Base-by-base conservation (phyloP, 2,797 vertebrate genomes). In the Sebastes vulpes region DNA sequence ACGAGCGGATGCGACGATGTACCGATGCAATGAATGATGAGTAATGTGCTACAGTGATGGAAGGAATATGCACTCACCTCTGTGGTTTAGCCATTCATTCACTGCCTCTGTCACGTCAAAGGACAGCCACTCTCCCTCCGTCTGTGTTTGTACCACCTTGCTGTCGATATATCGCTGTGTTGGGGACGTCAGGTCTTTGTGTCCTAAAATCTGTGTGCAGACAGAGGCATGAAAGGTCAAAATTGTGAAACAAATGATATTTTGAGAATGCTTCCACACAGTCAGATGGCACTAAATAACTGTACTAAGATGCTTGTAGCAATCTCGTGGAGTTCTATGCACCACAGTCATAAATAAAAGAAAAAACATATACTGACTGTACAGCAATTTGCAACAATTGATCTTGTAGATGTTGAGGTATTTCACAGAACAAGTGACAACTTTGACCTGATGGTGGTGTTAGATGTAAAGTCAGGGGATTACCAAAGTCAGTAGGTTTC, bases 141-240 rank as follows among this genome's bases (percentile, higher is more conserved):
- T 97, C 90, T 97, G 96, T 4, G 98, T 99, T 69, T 97, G 98
- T 66, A 99, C 98, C 16, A 99, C 98, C 90, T 98, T 98, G 95
- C 98, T 99, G 94, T 98, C 97, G 0, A 99, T 99, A 91, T 99
- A 99, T 65, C 98, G 96, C 83, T 99, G 98, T 8, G 97, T 97
- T 53, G 98, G 98, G 2, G 98, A 98, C 0, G 97, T 95, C 79
- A 97, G 88, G 58, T 98, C 98, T 95, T 99, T 99, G 93, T 97
- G 96, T 87, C 97, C 97, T 92, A 99, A 96, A 85, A 98, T 97
- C 98, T 99, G 88, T 8, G 85, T 79, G 20, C 94, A 6, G 89
- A 64, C 53, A 63, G 86, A 86, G 67, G 6, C 11, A 23, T 12
- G 4, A 48, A 6, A 52, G 5, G 23, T 63, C 5, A 72, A 29